phyloP scores from a whole-genome alignment of 2,888 invertebrate species.

The Andrena marginata region DNA sequence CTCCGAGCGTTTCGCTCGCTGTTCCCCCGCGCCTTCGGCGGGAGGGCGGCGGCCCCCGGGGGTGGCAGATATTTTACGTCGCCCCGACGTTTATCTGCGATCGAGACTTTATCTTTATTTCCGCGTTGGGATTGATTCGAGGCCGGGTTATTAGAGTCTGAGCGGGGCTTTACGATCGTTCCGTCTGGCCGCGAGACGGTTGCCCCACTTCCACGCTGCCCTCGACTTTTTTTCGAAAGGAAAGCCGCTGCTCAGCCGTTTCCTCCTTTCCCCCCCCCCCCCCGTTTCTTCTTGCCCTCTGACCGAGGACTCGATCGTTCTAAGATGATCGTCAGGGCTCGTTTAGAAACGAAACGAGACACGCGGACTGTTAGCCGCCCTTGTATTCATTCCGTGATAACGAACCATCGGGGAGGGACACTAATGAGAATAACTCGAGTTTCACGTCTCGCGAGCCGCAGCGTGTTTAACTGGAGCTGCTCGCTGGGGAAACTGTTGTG shows the following conservation, averaged over 20 bases:
- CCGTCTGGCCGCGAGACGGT: conserved; percentile 15
- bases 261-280: not conserved
- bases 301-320: not conserved
- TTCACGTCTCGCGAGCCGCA: conserved; percentile 9
- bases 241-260: not conserved
- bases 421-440: conserved; percentile 20
- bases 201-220: not conserved
- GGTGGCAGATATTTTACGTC: conserved; percentile 57
- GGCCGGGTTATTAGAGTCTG: conserved; percentile 54
- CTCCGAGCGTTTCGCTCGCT: conserved; percentile 30
- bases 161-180: conserved; percentile 51
- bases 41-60: not conserved
- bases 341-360: conserved; percentile 19
- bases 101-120: conserved; percentile 65
- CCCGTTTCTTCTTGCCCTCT: not conserved
- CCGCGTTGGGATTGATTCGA: conserved; percentile 59
- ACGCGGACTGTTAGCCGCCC: not conserved
- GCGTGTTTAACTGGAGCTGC: not conserved
- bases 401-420: conserved; percentile 15
- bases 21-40: conserved; percentile 39
- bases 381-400: conserved; percentile 19
- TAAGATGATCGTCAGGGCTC: conserved; percentile 7
- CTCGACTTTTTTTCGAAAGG: not conserved
- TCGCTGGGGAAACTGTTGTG: not conserved
- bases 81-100: conserved; percentile 62